Percentiles rank a stretch among this genome's conserved stretches.
phyloP scores from a whole-genome alignment of 2,113 vertebrate species.

The Bucco capensis region DNA sequence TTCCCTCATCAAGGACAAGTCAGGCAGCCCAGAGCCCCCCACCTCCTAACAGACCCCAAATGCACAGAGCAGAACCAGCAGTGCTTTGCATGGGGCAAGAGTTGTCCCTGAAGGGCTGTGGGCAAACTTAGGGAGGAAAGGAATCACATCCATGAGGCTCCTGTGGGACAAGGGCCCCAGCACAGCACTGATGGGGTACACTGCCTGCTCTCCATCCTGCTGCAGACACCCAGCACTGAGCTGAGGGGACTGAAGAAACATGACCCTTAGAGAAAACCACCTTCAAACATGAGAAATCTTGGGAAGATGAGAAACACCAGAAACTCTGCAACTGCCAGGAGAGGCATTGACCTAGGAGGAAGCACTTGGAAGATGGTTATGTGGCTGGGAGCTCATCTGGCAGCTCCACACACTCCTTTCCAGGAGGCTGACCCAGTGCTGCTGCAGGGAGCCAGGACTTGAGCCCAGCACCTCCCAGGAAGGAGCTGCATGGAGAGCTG shows the following conservation, averaged over 20 bases:
- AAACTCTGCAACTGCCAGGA: not conserved
- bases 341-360: too few relatives aligned
- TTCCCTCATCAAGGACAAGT: not conserved
- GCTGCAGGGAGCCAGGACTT: not conserved
- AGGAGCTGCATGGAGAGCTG: not conserved
- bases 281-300: not conserved
- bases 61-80: not conserved
- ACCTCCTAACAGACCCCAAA: not conserved
- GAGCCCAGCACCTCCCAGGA: not conserved
- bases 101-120: not conserved
- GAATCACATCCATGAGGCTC: not conserved
- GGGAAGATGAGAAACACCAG: not conserved
- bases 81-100: not conserved
- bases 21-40: not conserved
- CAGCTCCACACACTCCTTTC: not conserved
- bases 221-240: not conserved
- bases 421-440: not conserved
- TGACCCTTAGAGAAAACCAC: not conserved
- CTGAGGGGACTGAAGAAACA: not conserved
- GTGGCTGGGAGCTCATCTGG: not conserved
- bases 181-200: too few relatives aligned
- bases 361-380: not conserved
- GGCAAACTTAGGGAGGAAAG: not conserved
- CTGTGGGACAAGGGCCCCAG: not conserved
- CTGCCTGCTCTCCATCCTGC: not conserved